Evolutionary conservation across 2,888 invertebrate genomes (phyloP).

Genomic region (Oscheius myriophilus): DNA sequence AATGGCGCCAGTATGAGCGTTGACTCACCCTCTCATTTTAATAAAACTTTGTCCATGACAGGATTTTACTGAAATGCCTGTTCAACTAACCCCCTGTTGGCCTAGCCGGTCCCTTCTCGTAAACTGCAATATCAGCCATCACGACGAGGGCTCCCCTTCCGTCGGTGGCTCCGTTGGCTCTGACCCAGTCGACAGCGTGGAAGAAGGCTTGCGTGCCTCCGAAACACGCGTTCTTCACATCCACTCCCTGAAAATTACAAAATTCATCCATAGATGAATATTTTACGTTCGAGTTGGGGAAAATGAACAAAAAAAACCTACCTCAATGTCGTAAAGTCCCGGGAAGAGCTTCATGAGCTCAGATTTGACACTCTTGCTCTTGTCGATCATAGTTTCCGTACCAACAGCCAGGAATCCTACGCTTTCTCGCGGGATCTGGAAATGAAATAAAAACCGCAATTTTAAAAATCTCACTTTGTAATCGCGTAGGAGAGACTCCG

Average conservation of each 20-base stretch:
- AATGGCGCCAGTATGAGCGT: too few species aligned
- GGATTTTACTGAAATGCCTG: too few species aligned
- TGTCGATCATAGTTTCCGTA: conserved; percentile 96
- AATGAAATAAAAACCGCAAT: not conserved
- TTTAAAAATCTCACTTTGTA: conserved; percentile 5
- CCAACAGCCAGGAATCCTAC: conserved; percentile 96
- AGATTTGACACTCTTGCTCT: conserved; percentile 97
- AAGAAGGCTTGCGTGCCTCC: conserved; percentile 97
- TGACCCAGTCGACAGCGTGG: conserved; percentile 94
- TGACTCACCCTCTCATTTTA: too few species aligned
- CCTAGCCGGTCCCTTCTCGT: conserved; percentile 89
- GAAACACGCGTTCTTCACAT: conserved; percentile 97
- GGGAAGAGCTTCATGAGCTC: conserved; percentile 93
- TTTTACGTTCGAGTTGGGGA: too few species aligned
- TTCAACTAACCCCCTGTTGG: conserved; percentile 84
- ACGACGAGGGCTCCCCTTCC: conserved; percentile 88
- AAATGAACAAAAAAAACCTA: too few species aligned
- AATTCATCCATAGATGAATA: too few species aligned
- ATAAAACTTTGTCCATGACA: too few species aligned
- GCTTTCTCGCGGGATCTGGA: conserved; percentile 78
- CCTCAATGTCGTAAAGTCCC: conserved; percentile 77
- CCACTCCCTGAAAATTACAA: conserved; percentile 86
- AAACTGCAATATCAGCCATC: conserved; percentile 95
- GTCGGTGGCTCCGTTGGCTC: conserved; percentile 79
- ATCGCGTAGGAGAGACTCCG: conserved; percentile 39